Evolutionary conservation across 1,140 invertebrate species (phyloP).

Genomic region (Lordiphosa clarofinis): DNA sequence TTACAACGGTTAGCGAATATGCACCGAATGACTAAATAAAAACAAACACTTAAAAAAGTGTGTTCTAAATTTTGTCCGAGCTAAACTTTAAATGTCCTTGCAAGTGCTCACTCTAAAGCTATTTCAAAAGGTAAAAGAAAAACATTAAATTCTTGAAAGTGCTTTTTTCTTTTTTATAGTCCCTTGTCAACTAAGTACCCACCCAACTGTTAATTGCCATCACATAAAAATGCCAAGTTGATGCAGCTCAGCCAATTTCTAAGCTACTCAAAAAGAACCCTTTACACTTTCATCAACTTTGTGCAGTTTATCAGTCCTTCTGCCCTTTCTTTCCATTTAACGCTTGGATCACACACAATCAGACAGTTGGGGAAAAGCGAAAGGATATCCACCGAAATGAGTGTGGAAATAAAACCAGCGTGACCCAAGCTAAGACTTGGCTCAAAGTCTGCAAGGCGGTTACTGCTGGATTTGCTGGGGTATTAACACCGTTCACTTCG

Average conservation of each 20-base stretch:
- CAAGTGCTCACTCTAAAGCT: too few species aligned
- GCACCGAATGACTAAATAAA: too few species aligned
- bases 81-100: too few species aligned
- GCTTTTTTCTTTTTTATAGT: background rate
- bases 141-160: background rate
- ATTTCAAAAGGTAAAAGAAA: too few species aligned
- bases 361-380: background rate
- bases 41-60: too few species aligned
- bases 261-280: background rate
- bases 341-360: conserved; percentile 1
- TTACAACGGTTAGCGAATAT: too few species aligned
- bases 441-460: conserved; percentile 32
- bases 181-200: background rate
- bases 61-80: too few species aligned
- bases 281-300: conserved; percentile 14
- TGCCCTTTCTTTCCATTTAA: conserved; percentile 2
- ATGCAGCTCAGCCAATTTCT: background rate
- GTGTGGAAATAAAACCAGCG: conserved; percentile 24
- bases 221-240: background rate
- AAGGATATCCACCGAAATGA: conserved; percentile 20
- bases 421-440: conserved; percentile 39
- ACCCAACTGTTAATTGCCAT: too few species aligned
- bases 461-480: conserved; percentile 33
- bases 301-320: conserved; percentile 2
- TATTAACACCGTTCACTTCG: conserved; percentile 39